Evolutionary conservation across 2,113 vertebrate genomes (phyloP).

Genomic region (Chlamydotis undulata): DNA sequence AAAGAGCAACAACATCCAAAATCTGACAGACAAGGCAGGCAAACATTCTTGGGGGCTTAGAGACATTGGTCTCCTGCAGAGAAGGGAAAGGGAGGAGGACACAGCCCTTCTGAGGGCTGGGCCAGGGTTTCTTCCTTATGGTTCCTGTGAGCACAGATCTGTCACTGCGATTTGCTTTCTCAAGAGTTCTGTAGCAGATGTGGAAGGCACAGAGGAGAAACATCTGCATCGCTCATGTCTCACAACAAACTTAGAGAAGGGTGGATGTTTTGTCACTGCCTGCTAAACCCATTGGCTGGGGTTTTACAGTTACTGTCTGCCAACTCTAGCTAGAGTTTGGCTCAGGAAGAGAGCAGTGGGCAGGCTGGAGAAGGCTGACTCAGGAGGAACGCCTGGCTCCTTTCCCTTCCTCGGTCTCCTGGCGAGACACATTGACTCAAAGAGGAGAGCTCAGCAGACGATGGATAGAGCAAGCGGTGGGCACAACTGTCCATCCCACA

Average conservation of each 20-base stretch:
- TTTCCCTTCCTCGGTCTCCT: neutral
- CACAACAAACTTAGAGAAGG: neutral
- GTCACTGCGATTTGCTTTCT: fast-evolving
- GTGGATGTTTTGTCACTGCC: fast-evolving
- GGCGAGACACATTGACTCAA: fast-evolving
- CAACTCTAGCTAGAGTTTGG: neutral
- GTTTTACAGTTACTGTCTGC: fast-evolving
- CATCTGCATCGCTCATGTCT: neutral
- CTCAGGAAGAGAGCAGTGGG: neutral
- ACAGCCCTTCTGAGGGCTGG: neutral
- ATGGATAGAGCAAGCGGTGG: neutral
- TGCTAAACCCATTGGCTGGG: neutral
- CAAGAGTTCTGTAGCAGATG: neutral
- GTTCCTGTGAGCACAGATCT: neutral
- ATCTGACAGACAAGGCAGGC: neutral
- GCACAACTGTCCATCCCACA: neutral
- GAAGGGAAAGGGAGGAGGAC: neutral
- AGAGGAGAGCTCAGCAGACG: neutral
- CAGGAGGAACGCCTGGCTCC: neutral
- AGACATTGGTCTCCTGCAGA: neutral
- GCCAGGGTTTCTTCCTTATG: neutral
- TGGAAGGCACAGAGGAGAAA: neutral
- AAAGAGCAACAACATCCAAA: neutral
- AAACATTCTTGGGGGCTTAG: neutral
- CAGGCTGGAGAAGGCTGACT: neutral